Conservation (phyloP, 2,888 invertebrate species). For the Drosophila recens region DNA sequence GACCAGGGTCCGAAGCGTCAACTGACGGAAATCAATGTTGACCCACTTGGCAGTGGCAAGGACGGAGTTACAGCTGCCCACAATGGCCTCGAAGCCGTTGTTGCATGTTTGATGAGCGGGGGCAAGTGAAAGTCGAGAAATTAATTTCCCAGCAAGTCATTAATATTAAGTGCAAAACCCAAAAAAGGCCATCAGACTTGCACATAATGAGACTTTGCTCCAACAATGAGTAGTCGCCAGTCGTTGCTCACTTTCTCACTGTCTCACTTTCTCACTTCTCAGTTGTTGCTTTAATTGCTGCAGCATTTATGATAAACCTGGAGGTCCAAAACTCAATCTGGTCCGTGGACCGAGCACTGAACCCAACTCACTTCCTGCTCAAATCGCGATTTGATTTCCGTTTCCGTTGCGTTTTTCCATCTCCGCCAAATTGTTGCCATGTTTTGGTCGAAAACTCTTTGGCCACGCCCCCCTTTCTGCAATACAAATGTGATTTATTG, state of each 20-base stretch:
- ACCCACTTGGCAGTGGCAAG: slow-evolving; percentile 69
- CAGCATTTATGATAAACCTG: slow-evolving; percentile 38
- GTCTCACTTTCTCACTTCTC: not conserved
- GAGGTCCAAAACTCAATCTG: not conserved
- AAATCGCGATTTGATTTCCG: slow-evolving; percentile 68
- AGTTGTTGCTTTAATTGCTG: slow-evolving; percentile 59
- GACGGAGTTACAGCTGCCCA: slow-evolving; percentile 32
- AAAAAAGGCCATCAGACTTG: slow-evolving; percentile 70
- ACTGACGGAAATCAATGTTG: slow-evolving; percentile 76
- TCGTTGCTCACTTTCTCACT: slow-evolving; percentile 1
- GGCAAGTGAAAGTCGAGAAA: slow-evolving; percentile 73
- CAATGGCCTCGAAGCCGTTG: slow-evolving; percentile 19
- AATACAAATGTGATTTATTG: slow-evolving; percentile 68
- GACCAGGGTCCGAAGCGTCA: slow-evolving; percentile 29
- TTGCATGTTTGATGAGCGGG: slow-evolving; percentile 35
- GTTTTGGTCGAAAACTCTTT: slow-evolving; percentile 38
- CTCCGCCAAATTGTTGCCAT: slow-evolving; percentile 53
- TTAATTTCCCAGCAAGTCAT: slow-evolving; percentile 76
- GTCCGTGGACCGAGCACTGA: not conserved
- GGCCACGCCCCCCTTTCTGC: slow-evolving; percentile 14
- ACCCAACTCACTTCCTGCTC: slow-evolving; percentile 49
- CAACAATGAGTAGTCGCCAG: slow-evolving; percentile 26
- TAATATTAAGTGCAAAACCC: slow-evolving; percentile 74
- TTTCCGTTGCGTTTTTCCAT: slow-evolving; percentile 58
- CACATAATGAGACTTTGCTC: slow-evolving; percentile 60